phyloP scores from a whole-genome alignment of 2,113 vertebrate genomes.

The Dipodomys merriami region DNA sequence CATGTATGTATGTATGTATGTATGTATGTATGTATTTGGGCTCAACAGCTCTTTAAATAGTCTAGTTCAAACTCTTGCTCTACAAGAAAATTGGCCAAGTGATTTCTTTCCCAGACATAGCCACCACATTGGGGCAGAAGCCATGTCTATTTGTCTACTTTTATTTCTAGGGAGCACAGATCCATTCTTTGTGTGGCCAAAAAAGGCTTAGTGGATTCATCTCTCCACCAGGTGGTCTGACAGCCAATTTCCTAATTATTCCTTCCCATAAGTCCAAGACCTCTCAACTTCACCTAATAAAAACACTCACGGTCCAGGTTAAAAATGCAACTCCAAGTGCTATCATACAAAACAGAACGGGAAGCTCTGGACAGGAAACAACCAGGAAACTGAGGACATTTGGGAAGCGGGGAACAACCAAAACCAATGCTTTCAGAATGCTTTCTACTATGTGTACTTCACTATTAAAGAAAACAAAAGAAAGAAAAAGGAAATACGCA shows the following conservation, averaged over 20 bases:
- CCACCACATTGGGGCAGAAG: background rate
- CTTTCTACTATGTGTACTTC: background rate
- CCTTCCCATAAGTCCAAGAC: background rate
- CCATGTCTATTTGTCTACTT: background rate
- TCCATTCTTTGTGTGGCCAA: background rate
- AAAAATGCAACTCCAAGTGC: background rate
- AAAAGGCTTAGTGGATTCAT: background rate
- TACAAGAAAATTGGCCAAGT: background rate
- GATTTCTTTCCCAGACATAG: background rate
- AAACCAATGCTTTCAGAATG: background rate
- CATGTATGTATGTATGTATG: too few relatives aligned
- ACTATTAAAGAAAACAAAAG: background rate
- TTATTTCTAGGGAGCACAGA: background rate
- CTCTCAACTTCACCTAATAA: background rate
- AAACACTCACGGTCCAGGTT: background rate
- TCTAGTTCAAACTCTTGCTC: background rate
- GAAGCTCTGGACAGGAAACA: background rate
- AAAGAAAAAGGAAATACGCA: background rate
- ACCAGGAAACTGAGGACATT: background rate
- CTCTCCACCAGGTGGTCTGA: background rate
- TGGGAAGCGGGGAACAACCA: background rate
- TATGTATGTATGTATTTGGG: background rate
- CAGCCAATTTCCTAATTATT: background rate
- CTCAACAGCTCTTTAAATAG: background rate
- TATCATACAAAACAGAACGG: background rate